Conservation (phyloP, 1,140 invertebrate species). For the Chrysomallon squamiferum region DNA sequence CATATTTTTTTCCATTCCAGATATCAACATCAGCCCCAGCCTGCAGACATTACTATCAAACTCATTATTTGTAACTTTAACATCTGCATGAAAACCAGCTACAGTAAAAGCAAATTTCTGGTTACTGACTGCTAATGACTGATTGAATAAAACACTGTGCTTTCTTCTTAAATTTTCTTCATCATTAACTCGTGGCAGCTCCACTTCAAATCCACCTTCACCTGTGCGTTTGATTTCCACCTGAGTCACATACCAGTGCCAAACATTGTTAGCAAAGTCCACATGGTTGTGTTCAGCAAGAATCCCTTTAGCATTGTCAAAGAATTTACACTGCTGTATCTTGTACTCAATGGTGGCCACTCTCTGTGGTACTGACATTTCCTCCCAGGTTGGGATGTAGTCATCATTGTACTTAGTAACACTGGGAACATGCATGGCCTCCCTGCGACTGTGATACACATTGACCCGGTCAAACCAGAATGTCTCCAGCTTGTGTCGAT, state of each 20-base stretch:
- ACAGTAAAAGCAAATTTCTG: slow-evolving; percentile 54
- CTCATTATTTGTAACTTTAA: slow-evolving; percentile 79
- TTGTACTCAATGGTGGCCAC: slow-evolving; percentile 60
- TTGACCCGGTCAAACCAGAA: background rate
- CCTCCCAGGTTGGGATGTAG: slow-evolving; percentile 59
- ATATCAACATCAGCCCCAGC: slow-evolving; percentile 82
- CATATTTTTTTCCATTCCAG: slow-evolving; percentile 97
- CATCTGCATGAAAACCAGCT: slow-evolving; percentile 87
- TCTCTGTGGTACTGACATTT: slow-evolving; percentile 59
- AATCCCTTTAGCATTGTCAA: slow-evolving; percentile 50
- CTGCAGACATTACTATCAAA: slow-evolving; percentile 88
- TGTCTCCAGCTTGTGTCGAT: slow-evolving; percentile 49
- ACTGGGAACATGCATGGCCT: slow-evolving; percentile 59
- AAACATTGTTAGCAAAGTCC: slow-evolving; percentile 63
- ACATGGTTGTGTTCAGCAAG: slow-evolving; percentile 62
- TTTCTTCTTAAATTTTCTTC: slow-evolving; percentile 33
- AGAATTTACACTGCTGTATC: slow-evolving; percentile 45
- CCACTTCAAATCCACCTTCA: slow-evolving; percentile 75
- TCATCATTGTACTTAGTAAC: slow-evolving; percentile 59
- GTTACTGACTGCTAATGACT: slow-evolving; percentile 55
- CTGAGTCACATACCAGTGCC: slow-evolving; percentile 66
- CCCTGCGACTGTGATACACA: slow-evolving; percentile 39
- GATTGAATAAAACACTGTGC: slow-evolving; percentile 11
- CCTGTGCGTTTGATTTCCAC: slow-evolving; percentile 84
- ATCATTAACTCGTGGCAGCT: slow-evolving; percentile 60